Evolutionary conservation across 2,888 invertebrate species (phyloP).

Genomic region (Vanessa cardui): DNA sequence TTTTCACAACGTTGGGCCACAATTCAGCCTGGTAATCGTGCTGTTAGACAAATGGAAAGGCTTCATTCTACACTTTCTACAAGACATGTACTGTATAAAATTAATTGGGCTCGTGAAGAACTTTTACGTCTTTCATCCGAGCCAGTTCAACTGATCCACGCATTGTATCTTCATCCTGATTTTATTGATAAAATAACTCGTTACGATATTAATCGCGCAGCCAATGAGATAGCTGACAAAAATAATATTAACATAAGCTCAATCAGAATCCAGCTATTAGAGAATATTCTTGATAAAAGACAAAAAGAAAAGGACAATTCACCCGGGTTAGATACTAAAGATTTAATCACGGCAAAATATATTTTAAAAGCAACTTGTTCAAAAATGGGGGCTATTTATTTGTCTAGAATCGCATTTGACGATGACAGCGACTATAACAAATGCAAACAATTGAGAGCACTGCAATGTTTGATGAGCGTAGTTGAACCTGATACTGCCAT

Average conservation of each 20-base stretch:
- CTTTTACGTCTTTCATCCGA: conserved; percentile 70
- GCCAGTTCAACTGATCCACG: conserved; percentile 74
- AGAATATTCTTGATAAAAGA: conserved; percentile 69
- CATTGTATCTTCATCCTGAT: conserved; percentile 72
- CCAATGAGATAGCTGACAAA: conserved; percentile 79
- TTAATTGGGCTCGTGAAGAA: conserved; percentile 76
- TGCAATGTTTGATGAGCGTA: conserved; percentile 77
- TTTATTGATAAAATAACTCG: conserved; percentile 71
- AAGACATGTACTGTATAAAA: conserved; percentile 73
- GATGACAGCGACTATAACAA: conserved; percentile 75
- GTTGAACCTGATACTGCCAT: conserved; percentile 73
- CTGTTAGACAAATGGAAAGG: conserved; percentile 77
- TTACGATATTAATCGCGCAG: conserved; percentile 72
- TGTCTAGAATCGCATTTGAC: conserved; percentile 76
- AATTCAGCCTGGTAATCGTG: conserved; percentile 74
- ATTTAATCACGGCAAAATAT: conserved; percentile 75
- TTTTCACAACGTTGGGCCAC: conserved; percentile 79
- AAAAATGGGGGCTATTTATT: conserved; percentile 78
- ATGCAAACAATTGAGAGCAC: conserved; percentile 73
- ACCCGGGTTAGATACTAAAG: conserved; percentile 60
- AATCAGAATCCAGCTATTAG: conserved; percentile 75
- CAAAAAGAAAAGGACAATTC: conserved; percentile 53
- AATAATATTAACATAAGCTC: conserved; percentile 75
- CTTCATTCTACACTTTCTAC: conserved; percentile 74
- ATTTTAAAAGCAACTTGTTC: conserved; percentile 78